phyloP scores from a whole-genome alignment of 2,888 invertebrate species.

The Crematogaster levior region DNA sequence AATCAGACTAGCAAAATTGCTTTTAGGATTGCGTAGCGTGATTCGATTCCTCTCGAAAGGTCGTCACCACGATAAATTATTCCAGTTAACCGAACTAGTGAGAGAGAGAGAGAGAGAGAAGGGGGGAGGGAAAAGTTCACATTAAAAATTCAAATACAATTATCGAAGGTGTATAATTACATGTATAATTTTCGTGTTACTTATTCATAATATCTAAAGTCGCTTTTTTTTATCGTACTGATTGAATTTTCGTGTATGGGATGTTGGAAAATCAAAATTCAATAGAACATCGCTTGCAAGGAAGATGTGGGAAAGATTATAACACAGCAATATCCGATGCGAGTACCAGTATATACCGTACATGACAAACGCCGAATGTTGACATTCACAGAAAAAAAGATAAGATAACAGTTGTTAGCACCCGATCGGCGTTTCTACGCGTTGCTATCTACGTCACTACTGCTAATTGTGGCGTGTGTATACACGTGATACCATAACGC shows the following conservation, averaged over 20 bases:
- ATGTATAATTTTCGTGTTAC: neutral
- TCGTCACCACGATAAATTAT: neutral
- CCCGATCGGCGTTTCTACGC: constrained; percentile 73
- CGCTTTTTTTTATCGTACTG: neutral
- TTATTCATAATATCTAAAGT: neutral
- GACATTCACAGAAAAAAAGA: constrained; percentile 74
- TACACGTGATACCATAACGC: constrained; percentile 35
- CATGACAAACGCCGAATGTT: constrained; percentile 69
- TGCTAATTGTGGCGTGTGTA: constrained; percentile 68
- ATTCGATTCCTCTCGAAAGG: neutral
- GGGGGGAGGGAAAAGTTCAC: too few relatives aligned
- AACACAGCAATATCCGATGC: constrained; percentile 31
- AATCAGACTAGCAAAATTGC: constrained; percentile 11
- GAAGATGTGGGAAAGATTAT: constrained; percentile 16
- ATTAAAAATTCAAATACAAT: neutral
- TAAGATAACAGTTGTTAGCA: constrained; percentile 77
- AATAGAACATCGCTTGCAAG: neutral
- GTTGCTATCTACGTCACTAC: constrained; percentile 66
- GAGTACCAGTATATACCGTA: constrained; percentile 47
- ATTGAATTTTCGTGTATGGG: neutral
- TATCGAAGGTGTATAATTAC: neutral
- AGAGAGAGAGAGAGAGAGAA: too few relatives aligned
- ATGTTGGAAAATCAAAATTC: neutral
- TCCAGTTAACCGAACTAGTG: neutral
- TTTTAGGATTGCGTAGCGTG: neutral